Evolutionary conservation across 2,797 vertebrate species (phyloP).

Genomic region (Cephalopachus bancanus): DNA sequence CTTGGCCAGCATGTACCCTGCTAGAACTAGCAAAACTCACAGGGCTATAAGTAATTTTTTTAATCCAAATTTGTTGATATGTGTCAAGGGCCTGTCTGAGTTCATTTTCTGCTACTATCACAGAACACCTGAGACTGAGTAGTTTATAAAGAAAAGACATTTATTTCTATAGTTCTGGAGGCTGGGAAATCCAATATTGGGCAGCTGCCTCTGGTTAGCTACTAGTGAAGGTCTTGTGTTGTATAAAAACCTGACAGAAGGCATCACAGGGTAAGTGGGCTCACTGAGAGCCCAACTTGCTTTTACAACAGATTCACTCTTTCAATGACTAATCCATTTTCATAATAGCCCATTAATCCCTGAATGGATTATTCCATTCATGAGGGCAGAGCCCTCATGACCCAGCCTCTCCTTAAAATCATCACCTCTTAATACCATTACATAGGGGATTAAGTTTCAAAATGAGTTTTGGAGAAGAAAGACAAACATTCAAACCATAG

Average conservation of each 20-base stretch:
- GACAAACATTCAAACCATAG: neutral
- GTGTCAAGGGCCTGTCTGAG: neutral
- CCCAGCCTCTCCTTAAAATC: neutral
- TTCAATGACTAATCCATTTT: too few relatives aligned
- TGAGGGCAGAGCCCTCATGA: neutral
- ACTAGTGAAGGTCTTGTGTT: neutral
- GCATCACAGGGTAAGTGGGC: neutral
- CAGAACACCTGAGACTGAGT: neutral
- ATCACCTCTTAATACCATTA: neutral
- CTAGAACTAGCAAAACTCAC: constrained; percentile 38
- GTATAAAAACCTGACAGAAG: neutral
- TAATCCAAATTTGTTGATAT: neutral
- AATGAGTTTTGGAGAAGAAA: neutral
- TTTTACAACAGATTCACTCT: neutral
- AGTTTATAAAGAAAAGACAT: neutral
- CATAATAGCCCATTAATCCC: too few relatives aligned
- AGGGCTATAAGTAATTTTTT: neutral
- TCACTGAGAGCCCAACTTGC: neutral
- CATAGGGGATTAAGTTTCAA: neutral
- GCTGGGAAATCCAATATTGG: neutral
- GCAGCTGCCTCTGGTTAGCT: neutral
- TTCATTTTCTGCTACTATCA: neutral
- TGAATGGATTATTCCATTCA: too few relatives aligned
- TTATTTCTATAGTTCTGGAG: neutral
- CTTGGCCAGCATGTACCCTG: neutral